These are phyloP conservation scores for Lasioglossum leucozonium DNA, from an alignment of 2,888 invertebrate species.

Conservation along the genomic window DNA sequence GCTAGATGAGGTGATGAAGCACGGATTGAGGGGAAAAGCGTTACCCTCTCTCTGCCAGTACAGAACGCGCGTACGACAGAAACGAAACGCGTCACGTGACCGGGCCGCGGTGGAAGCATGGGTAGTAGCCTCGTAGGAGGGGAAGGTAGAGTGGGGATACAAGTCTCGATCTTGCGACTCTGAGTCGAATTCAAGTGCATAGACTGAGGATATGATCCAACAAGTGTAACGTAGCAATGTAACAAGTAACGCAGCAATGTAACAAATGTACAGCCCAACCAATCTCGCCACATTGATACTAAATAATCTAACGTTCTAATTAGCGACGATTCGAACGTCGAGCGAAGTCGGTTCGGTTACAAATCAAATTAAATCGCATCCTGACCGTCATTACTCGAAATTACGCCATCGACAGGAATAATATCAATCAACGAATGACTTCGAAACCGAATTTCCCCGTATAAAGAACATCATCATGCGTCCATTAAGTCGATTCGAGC, in stretches of 20 bases:
- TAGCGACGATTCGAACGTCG: background rate
- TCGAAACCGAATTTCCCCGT: background rate
- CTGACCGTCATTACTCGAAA: slow-evolving; percentile 35
- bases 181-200: too few relatives aligned
- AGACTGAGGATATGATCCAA: too few relatives aligned
- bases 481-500: background rate
- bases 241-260: background rate
- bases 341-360: background rate
- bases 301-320: background rate
- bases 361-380: slow-evolving; percentile 10
- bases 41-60: too few relatives aligned
- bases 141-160: too few relatives aligned
- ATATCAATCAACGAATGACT: background rate
- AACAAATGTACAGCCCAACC: background rate
- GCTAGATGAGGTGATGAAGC: too few relatives aligned
- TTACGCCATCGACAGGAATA: slow-evolving; percentile 25
- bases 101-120: too few relatives aligned
- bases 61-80: too few relatives aligned
- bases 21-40: too few relatives aligned
- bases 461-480: background rate
- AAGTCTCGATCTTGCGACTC: too few relatives aligned
- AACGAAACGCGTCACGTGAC: too few relatives aligned
- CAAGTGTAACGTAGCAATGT: background rate
- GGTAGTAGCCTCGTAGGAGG: too few relatives aligned
- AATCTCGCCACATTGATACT: background rate